phyloP scores from a whole-genome alignment of 2,888 invertebrate genomes.

The Agonopterix arenella region DNA sequence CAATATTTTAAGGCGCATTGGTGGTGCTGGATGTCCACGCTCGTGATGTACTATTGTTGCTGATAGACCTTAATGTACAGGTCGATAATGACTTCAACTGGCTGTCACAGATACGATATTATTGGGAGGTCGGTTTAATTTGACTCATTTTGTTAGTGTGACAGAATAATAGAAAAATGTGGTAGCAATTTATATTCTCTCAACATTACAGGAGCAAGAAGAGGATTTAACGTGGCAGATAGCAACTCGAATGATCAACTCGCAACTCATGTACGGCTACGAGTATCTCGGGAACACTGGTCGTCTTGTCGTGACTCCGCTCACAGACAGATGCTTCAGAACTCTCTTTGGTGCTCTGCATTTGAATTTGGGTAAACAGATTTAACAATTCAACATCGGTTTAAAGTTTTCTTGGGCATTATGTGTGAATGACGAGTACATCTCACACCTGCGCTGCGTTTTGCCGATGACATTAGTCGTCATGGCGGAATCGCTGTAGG shows the following conservation, averaged over 20 bases:
- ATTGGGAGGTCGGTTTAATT: constrained; percentile 82
- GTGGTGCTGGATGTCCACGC: constrained; percentile 96
- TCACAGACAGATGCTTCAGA: constrained; percentile 95
- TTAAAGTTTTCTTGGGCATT: not conserved
- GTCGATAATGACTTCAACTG: constrained; percentile 92
- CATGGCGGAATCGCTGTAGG: too few relatives aligned
- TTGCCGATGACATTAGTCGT: too few relatives aligned
- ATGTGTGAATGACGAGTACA: too few relatives aligned
- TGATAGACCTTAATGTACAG: constrained; percentile 80
- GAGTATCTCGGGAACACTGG: constrained; percentile 95
- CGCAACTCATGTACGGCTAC: constrained; percentile 91
- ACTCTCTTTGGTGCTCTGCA: constrained; percentile 95
- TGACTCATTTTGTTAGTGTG: not conserved
- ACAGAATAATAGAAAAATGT: not conserved
- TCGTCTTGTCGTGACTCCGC: constrained; percentile 93
- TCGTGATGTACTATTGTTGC: constrained; percentile 86
- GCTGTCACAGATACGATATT: constrained; percentile 87
- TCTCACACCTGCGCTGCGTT: too few relatives aligned
- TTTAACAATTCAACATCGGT: too few relatives aligned
- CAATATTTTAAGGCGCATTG: constrained; percentile 79
- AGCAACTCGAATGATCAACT: constrained; percentile 92
- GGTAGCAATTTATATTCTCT: not conserved
- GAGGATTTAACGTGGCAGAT: constrained; percentile 67
- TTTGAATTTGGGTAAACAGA: constrained; percentile 82
- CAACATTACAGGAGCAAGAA: constrained; percentile 55